Percentiles rank a stretch among this genome's conserved stretches.
These are phyloP conservation scores for Caenorhabditis sp. DNA, from an alignment of 2,888 invertebrate species.

Conservation along the genomic window DNA sequence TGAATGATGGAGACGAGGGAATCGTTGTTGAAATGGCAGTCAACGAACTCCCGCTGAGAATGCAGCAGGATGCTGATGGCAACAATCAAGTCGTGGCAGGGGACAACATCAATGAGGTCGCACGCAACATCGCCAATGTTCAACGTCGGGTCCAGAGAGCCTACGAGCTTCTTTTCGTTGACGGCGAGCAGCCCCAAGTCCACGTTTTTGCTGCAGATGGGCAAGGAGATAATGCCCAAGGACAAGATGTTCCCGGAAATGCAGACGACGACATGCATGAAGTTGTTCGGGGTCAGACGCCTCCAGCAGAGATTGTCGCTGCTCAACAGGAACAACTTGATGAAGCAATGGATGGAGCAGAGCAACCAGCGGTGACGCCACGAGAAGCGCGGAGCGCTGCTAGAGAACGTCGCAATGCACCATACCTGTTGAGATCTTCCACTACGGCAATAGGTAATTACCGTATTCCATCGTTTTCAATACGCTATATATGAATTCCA, in stretches of 20 bases:
- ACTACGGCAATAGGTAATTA: no score
- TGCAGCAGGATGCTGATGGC: neutral
- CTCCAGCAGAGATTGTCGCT: neutral
- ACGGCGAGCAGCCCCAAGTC: neutral
- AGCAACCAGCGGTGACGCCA: neutral
- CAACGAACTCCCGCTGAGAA: neutral
- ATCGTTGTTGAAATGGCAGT: neutral
- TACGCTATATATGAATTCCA: no score
- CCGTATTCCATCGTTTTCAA: no score
- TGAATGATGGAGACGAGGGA: neutral
- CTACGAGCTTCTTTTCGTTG: neutral
- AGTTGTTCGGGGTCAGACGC: no score
- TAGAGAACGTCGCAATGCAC: no score
- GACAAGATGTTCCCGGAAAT: neutral
- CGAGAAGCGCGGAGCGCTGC: no score
- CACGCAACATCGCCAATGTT: neutral
- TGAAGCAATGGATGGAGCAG: no score
- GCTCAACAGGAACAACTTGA: no score
- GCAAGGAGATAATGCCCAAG: no score
- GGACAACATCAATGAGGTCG: neutral
- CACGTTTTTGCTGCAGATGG: no score
- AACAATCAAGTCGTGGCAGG: neutral
- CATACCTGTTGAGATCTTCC: no score
- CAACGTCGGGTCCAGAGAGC: neutral
- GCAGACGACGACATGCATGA: neutral